These are phyloP conservation scores for Bettongia penicillata DNA, from an alignment of 2,113 vertebrate species.

Conservation along the genomic window DNA sequence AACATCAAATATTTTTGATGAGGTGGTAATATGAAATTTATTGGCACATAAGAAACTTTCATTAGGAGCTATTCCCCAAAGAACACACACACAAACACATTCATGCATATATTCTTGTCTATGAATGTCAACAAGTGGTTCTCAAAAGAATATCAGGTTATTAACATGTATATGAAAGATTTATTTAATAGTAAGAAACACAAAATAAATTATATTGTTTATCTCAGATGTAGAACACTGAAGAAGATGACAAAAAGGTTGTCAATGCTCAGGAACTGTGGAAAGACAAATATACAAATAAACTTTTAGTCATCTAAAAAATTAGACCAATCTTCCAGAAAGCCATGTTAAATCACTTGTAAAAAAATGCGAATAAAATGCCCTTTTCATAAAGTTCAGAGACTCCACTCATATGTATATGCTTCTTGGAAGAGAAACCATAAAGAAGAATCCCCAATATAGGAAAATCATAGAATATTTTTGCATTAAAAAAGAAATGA, in stretches of 20 bases:
- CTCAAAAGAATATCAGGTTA: not conserved
- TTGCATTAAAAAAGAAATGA: not conserved
- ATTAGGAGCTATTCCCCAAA: too few species aligned
- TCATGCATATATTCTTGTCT: too few species aligned
- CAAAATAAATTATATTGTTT: not conserved
- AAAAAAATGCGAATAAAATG: not conserved
- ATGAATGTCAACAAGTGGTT: not conserved
- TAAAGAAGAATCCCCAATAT: not conserved
- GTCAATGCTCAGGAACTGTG: not conserved
- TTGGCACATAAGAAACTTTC: too few species aligned
- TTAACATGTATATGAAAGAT: not conserved
- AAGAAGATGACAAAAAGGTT: not conserved
- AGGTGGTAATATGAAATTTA: too few species aligned
- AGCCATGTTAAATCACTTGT: not conserved
- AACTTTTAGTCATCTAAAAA: not conserved
- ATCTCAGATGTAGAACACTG: not conserved
- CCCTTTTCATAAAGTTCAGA: not conserved
- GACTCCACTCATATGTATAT: not conserved
- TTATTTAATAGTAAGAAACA: not conserved
- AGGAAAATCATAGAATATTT: not conserved
- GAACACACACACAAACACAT: too few species aligned
- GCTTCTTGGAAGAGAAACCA: not conserved
- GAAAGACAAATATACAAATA: not conserved
- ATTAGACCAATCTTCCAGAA: not conserved
- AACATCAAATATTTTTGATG: too few species aligned